Evolutionary conservation across 2,797 vertebrate genomes (phyloP).

Genomic region (Esox lucius): DNA sequence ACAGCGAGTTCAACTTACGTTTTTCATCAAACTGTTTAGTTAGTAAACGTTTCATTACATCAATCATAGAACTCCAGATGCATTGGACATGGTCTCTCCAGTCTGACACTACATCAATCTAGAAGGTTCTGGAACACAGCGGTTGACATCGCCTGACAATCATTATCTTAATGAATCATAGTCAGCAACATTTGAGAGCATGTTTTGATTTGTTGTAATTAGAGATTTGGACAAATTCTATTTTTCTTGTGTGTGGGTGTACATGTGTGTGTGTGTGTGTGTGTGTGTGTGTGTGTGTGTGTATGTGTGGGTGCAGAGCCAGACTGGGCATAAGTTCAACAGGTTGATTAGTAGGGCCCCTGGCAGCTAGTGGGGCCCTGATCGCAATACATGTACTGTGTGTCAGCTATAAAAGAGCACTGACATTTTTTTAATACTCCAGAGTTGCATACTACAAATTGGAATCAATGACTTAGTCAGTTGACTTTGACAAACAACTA

Average conservation of each 20-base stretch:
- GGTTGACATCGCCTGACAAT: neutral
- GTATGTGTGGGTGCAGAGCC: neutral
- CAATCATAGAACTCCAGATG: conserved; percentile 3
- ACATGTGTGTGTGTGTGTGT: too few species aligned
- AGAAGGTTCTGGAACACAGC: neutral
- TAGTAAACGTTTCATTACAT: neutral
- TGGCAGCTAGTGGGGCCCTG: too few species aligned
- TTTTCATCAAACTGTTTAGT: neutral
- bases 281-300: neutral
- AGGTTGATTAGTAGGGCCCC: too few species aligned
- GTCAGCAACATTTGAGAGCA: neutral
- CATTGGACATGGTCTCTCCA: neutral
- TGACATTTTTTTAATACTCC: too few species aligned
- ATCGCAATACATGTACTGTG: too few species aligned
- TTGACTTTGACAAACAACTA: too few species aligned
- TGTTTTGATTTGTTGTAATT: neutral
- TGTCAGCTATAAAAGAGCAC: too few species aligned
- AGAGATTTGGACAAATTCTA: neutral
- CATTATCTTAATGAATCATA: neutral
- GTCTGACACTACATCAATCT: neutral
- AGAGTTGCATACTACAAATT: too few species aligned
- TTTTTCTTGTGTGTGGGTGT: too few species aligned
- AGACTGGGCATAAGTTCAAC: too few species aligned
- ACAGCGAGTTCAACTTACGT: neutral
- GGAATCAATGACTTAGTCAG: too few species aligned